Evolutionary conservation across 2,113 vertebrate species (phyloP), one percentile per base, ranked within the genome.

Genomic region (Ictalurus furcatus): DNA sequence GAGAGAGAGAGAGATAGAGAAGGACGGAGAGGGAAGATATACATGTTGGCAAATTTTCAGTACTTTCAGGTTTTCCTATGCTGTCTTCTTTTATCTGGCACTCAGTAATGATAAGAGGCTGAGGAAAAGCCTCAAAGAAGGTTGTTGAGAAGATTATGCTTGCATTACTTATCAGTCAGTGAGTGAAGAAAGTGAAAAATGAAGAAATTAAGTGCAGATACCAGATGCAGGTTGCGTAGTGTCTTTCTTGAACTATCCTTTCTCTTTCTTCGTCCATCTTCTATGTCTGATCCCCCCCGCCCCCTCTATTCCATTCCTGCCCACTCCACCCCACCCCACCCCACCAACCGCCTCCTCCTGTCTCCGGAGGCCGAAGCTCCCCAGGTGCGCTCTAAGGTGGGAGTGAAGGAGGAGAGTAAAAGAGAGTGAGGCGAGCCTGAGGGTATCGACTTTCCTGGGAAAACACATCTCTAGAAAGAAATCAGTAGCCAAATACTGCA

Each of bases 391-490:
- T 16, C 91, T 79, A 54, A 59, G 84, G 85, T 40, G 71, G 76
- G 89, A 87, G 86, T 84, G 87, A 80, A 54, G 90, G 76, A 85
- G 91, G 87, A 90, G 91, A 93, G 81, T 40, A 61, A 83, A 83
- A 92, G 93, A 93, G 93, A 94, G 93, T 94, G 94, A 93, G 93
- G 90, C 90, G 92, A 93, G 93, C 94, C 92, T 92, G 92, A 91
- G 94, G 93, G 93, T 94, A 95, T 95, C 93, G 94, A 95, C 95
- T 95, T 94, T 94, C 94, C 94, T 94, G 94, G 94, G 94, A 95
- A 95, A 95, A 96, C 95, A 95, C 94, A 93, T 93, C 94, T 94
- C 94, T 93, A 92, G 91, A 92, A 94, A 89, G 74, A 89, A 94
- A 94, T 94, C 93, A 94, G 93, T 91, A 92, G 92, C 92, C 89